Evolutionary conservation across 2,113 vertebrate genomes (phyloP).

Genomic region (Tetrao urogallus): DNA sequence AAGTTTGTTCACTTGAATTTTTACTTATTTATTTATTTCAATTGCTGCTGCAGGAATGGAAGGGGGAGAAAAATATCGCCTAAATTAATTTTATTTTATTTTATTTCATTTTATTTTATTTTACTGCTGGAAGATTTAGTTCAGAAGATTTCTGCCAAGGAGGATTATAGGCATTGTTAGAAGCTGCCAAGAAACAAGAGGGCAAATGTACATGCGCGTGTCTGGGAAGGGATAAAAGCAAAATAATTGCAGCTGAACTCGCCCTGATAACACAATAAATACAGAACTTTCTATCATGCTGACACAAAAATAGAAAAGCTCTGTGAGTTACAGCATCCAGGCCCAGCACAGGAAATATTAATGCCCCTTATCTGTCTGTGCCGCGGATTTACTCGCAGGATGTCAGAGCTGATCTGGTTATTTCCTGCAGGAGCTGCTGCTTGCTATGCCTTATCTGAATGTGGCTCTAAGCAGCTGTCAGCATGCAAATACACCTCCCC

Average conservation of each 20-base stretch:
- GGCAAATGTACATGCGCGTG: background rate
- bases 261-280: constrained; percentile 44
- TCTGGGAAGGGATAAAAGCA: constrained; percentile 11
- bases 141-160: background rate
- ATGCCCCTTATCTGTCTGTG: constrained; percentile 29
- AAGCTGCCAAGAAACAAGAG: constrained; percentile 29
- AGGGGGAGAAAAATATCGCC: background rate
- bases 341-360: background rate
- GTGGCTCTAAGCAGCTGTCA: background rate
- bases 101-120: too few species aligned
- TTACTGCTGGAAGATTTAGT: background rate
- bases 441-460: background rate
- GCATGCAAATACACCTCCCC: background rate
- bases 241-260: constrained; percentile 43
- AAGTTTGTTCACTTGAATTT: background rate
- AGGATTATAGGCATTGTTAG: background rate
- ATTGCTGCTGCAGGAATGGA: background rate
- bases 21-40: background rate
- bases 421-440: background rate
- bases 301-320: constrained; percentile 30
- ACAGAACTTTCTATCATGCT: constrained; percentile 32
- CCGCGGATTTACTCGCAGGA: constrained; percentile 27
- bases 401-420: constrained; percentile 11
- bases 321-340: background rate
- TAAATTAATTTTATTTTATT: background rate